Percentiles rank a stretch among this genome's conserved stretches.
Evolutionary conservation across 2,888 invertebrate species (phyloP).

Genomic region (Tetragonula carbonaria): DNA sequence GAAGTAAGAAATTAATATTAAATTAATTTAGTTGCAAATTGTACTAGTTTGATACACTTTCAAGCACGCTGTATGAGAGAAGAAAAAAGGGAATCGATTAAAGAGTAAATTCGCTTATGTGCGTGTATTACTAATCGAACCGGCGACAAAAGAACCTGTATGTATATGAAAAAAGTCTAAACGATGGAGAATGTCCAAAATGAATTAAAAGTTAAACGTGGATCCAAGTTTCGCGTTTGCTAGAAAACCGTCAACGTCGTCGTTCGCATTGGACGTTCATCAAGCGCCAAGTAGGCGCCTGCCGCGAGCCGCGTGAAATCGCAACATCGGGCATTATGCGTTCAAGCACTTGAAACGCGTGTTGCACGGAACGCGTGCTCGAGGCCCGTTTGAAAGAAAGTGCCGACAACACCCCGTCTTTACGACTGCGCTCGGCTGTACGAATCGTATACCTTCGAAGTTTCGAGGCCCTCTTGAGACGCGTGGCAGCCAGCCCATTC

Average conservation of each 20-base stretch:
- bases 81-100: too few species aligned
- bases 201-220: neutral
- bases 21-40: too few species aligned
- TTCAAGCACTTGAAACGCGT: neutral
- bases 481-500: neutral
- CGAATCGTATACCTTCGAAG: neutral
- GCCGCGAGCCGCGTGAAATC: neutral
- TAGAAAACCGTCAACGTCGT: neutral
- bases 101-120: too few species aligned
- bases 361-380: neutral
- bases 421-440: neutral
- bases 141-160: too few species aligned
- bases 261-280: neutral
- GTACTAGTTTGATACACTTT: too few species aligned
- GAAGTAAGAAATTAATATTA: too few species aligned
- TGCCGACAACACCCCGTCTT: neutral
- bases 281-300: neutral
- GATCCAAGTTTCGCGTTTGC: neutral
- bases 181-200: too few species aligned
- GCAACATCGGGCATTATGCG: neutral
- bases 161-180: too few species aligned
- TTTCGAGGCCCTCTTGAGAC: slow-evolving; percentile 5
- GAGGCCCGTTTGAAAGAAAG: neutral
- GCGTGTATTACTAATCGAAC: too few species aligned
- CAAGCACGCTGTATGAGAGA: too few species aligned